Evolutionary conservation across 2,888 invertebrate genomes (phyloP).

Genomic region (Piscicola geometra): DNA sequence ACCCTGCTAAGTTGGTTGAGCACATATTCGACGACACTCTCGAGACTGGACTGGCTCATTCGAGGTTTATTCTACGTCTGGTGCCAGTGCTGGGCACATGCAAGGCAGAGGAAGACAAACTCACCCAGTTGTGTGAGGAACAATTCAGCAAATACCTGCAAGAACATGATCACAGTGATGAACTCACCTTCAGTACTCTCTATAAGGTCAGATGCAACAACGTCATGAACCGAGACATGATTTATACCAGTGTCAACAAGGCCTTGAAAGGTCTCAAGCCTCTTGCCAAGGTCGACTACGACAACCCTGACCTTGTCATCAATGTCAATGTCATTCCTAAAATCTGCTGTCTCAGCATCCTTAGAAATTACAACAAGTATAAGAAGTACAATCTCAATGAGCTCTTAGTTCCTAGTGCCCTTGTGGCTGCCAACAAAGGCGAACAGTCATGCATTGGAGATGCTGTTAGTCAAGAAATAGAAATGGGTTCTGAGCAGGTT

Average conservation of each 20-base stretch:
- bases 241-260: constrained; percentile 48
- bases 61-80: constrained; percentile 72
- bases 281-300: constrained; percentile 63
- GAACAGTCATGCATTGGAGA: too few species aligned
- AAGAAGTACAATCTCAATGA: constrained; percentile 71
- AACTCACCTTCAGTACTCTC: constrained; percentile 46
- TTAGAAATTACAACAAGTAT: constrained; percentile 71
- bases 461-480: too few species aligned
- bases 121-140: constrained; percentile 64
- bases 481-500: too few species aligned
- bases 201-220: constrained; percentile 51
- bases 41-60: constrained; percentile 67
- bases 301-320: constrained; percentile 69
- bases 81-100: constrained; percentile 77
- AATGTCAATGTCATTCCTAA: constrained; percentile 77
- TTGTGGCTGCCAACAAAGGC: background rate
- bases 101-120: constrained; percentile 70
- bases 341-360: constrained; percentile 73
- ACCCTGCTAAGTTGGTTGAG: constrained; percentile 70
- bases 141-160: constrained; percentile 71
- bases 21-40: constrained; percentile 70
- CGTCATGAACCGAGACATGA: constrained; percentile 63
- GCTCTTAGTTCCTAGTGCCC: constrained; percentile 7
- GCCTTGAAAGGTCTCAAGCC: constrained; percentile 61
- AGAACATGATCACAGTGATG: constrained; percentile 41